Evolutionary conservation across 2,797 vertebrate genomes (phyloP), one percentile per base, ranked within the genome.

Genomic region (Enteromius mattozi): DNA sequence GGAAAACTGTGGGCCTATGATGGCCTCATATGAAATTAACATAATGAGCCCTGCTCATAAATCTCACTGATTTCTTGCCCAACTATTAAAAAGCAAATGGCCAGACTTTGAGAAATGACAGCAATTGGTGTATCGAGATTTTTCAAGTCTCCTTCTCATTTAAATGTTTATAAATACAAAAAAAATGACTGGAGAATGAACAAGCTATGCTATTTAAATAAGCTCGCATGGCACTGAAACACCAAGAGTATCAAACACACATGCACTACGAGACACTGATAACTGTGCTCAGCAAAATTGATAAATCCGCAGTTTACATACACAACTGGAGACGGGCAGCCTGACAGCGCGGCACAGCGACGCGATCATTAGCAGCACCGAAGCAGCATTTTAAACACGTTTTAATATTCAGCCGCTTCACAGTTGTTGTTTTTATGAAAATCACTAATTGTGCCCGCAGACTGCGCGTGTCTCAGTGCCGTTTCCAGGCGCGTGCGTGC

Each of bases 261-360:
- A 54, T 37, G 45, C 45, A 74, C 49, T 14, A 12, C 2, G 24
- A 83, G 59, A 78, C 47, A 45, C 16, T 54, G 92, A 93, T 91
- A 93, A 92, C 94, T 93, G 92, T 91, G 92, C 93, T 93, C 92
- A 87, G 88, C 87, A 92, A 90, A 92, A 92, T 91, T 91, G 77
- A 93, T 90, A 90, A 91, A 94, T 93, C 93, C 89, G 93, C 94
- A 87, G 88, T 88, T 88, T 85, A 81, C 74, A 84, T 70, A 82
- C 82, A 88, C 88, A 71, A 81, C 85, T 88, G 84, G 74, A 86
- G 61, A 81, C 42, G 69, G 80, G 80, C 78, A 76, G 49, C 37
- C 74, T 85, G 83, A 88, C 82, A 78, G 88, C 81, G 83, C 87
- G 82, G 45, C 74, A 85, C 78, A 69, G 27, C 80, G 80, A 85